Evolutionary conservation across 1,140 invertebrate genomes (phyloP).

Genomic region (Macrocentrus cingulum): DNA sequence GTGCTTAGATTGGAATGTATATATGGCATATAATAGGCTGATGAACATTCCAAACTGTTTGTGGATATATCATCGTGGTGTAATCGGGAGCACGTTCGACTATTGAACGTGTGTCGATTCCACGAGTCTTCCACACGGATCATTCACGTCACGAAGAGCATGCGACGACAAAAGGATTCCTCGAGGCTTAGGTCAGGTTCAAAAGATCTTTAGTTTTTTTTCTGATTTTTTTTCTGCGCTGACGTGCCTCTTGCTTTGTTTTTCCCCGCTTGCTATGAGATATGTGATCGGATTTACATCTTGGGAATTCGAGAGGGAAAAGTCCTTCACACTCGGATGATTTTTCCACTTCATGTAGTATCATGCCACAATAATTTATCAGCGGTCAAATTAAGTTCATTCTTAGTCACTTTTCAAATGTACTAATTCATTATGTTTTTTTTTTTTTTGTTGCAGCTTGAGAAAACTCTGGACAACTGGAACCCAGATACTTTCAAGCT

Average conservation of each 20-base stretch:
- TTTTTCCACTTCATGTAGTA: neutral
- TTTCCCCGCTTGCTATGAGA: conserved; percentile 6
- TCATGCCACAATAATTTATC: neutral
- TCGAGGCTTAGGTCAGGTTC: conserved; percentile 29
- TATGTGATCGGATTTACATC: neutral
- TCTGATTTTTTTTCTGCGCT: no score
- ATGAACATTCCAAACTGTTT: neutral
- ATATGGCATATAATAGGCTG: no score
- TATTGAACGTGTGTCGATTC: conserved; percentile 1
- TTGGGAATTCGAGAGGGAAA: neutral
- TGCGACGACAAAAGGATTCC: conserved; percentile 28
- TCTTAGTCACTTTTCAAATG: neutral
- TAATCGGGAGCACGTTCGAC: neutral
- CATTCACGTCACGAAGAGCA: conserved; percentile 14
- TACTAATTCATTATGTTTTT: conserved; percentile 26
- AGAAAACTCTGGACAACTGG: conserved; percentile 48
- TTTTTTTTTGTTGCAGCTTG: conserved; percentile 45
- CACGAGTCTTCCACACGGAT: neutral
- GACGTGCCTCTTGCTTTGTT: conserved; percentile 1
- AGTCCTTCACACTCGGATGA: neutral
- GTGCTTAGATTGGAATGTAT: neutral
- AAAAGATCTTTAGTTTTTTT: conserved; percentile 13
- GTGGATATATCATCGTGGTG: neutral
- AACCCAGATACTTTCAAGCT: conserved; percentile 44
- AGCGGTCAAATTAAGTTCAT: no score